Percentiles rank a stretch among this genome's conserved stretches.
Evolutionary conservation across 1,140 invertebrate species (phyloP).

Genomic region (Rhysida immarginata): DNA sequence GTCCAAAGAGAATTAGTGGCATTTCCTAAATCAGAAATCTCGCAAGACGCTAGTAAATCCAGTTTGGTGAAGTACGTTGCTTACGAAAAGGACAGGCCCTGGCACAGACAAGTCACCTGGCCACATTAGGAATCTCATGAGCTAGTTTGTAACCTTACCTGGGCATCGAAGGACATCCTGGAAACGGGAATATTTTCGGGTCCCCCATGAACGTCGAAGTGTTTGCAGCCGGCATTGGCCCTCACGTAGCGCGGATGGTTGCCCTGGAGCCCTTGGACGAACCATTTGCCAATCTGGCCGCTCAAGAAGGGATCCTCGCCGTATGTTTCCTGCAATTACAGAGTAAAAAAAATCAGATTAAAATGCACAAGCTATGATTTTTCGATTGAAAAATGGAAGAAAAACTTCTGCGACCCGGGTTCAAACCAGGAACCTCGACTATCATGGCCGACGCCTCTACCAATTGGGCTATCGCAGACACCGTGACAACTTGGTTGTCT

Average conservation of each 20-base stretch:
- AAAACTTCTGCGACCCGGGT: too few species aligned
- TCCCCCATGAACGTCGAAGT: conserved; percentile 25
- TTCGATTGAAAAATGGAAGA: too few species aligned
- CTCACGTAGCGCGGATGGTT: conserved; percentile 20
- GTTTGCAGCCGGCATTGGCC: conserved; percentile 25
- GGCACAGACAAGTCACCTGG: too few species aligned
- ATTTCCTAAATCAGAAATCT: not conserved
- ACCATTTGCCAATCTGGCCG: conserved; percentile 19
- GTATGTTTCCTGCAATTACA: conserved; percentile 33
- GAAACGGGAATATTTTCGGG: conserved; percentile 25
- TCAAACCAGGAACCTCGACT: too few species aligned
- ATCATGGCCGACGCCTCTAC: too few species aligned
- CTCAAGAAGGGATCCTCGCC: conserved; percentile 28
- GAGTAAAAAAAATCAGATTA: too few species aligned
- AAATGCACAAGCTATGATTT: too few species aligned
- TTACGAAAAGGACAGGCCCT: too few species aligned
- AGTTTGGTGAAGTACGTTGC: not conserved
- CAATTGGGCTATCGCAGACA: too few species aligned
- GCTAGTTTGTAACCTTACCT: conserved; percentile 19
- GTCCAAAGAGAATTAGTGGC: not conserved
- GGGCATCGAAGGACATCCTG: conserved; percentile 24
- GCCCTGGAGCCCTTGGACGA: conserved; percentile 26
- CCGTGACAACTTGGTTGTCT: too few species aligned
- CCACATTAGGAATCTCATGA: too few species aligned
- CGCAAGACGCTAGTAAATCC: too few species aligned